Evolutionary conservation across 2,888 invertebrate species (phyloP), one percentile per base, ranked within the genome.

Genomic region (Eilema griseolum): DNA sequence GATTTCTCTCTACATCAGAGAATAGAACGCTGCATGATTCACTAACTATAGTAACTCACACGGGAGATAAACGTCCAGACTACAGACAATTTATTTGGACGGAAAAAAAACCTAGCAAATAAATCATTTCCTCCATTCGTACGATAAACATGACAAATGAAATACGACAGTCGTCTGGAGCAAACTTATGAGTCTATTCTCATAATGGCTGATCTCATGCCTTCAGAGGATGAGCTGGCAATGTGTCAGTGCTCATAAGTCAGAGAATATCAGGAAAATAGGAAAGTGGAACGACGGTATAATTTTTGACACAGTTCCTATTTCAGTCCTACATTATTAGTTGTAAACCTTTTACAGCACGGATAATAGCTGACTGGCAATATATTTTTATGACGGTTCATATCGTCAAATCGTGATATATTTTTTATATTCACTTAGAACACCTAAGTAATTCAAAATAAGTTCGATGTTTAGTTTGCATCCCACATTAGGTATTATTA

Each of bases 181-280:
- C n/a, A 37, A 26, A 41, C 5, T 37, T 71, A 68, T 77, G 52
- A 69, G 66, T 60, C 31, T 37, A 57, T 67, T 46, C 20, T 16
- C 37, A 68, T 71, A 69, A 75, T 71, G 33, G 61, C 59, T 66
- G 41, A 59, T n/a, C 26, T 68, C 63, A 66, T 69, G 57, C 33
- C 37, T 24, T 28, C 16, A 59, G 60, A 28, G 56, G 23, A 62
- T 56, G 57, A 61, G 11, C 57, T 11, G 33, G 46, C 23, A 46
- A 71, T 75, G n/a, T 60, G n/a, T 70, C 59, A 52, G 20, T n/a
- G 16, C 31, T 31, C 14, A n/a, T 59, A 20, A 12, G 12, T 52
- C 28, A 28, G n/a, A 2, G 24, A 46, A 63, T 41, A 41, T 63
- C 0, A 46, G 14, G 41, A 26, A 56, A 56, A 14, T 20, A 11